Conservation (phyloP, 2,113 vertebrate genomes). For the Typhlomys cinereus region DNA sequence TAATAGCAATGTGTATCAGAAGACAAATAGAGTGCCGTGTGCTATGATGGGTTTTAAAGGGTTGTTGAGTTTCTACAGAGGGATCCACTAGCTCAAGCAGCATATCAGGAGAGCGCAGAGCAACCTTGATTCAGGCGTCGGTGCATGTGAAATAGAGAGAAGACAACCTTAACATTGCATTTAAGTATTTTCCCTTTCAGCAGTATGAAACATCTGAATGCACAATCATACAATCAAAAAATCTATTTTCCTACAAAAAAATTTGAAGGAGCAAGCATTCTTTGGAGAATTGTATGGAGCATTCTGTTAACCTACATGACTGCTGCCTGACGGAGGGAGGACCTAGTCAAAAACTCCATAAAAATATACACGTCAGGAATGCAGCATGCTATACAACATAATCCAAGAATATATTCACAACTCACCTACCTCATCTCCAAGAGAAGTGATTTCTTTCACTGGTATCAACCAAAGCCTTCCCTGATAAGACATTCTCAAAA, state of each 20-base stretch:
- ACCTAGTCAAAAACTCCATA: conserved; percentile 49
- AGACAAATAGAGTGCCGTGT: not conserved
- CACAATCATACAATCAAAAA: not conserved
- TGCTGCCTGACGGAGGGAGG: not conserved
- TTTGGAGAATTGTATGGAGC: not conserved
- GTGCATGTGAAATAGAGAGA: not conserved
- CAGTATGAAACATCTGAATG: not conserved
- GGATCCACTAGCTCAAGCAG: not conserved
- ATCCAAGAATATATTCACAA: not conserved
- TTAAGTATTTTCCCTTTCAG: not conserved
- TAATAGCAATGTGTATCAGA: not conserved
- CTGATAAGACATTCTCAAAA: conserved; percentile 34
- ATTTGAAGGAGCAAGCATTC: not conserved
- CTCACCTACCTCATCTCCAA: conserved; percentile 32
- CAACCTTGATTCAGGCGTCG: not conserved
- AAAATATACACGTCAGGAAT: conserved; percentile 39
- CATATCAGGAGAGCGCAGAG: not conserved
- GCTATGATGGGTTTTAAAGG: not conserved
- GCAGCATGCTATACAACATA: not conserved
- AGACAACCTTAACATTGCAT: not conserved
- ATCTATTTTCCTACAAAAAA: not conserved
- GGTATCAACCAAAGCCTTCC: not conserved
- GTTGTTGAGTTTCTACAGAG: not conserved
- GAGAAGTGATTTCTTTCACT: conserved; percentile 56
- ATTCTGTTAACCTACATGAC: not conserved